Evolutionary conservation across 2,113 vertebrate species (phyloP).

Genomic region (Mormyrus lacerda): DNA sequence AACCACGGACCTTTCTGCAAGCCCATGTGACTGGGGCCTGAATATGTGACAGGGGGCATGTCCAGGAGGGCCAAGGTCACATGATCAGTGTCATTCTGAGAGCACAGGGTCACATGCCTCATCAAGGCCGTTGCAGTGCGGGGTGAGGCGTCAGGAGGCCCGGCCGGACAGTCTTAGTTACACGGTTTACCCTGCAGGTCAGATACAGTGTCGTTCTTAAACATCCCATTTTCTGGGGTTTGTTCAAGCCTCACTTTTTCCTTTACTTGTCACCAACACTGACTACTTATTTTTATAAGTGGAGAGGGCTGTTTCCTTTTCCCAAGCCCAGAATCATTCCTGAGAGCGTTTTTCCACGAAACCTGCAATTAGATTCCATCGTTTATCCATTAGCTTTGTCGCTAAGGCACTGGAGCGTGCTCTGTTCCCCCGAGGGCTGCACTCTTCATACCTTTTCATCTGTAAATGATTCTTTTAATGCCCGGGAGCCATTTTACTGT

Average conservation of each 20-base stretch:
- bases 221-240: not conserved
- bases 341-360: not conserved
- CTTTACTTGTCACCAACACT: not conserved
- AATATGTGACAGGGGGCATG: not conserved
- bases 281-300: not conserved
- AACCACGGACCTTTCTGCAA: not conserved
- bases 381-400: conserved; percentile 4
- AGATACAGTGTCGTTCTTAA: not conserved
- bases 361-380: not conserved
- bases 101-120: not conserved
- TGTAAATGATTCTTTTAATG: not conserved
- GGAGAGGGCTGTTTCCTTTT: not conserved
- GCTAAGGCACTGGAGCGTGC: not conserved
- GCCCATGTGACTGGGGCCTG: not conserved
- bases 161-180: not conserved
- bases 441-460: not conserved
- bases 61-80: not conserved
- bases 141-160: not conserved
- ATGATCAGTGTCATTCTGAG: not conserved
- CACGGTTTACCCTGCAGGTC: not conserved
- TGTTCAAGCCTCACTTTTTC: not conserved
- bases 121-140: not conserved
- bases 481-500: not conserved
- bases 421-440: not conserved
- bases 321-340: not conserved